Conservation (phyloP, 1,140 invertebrate species). For the Zaprionus capensis region DNA sequence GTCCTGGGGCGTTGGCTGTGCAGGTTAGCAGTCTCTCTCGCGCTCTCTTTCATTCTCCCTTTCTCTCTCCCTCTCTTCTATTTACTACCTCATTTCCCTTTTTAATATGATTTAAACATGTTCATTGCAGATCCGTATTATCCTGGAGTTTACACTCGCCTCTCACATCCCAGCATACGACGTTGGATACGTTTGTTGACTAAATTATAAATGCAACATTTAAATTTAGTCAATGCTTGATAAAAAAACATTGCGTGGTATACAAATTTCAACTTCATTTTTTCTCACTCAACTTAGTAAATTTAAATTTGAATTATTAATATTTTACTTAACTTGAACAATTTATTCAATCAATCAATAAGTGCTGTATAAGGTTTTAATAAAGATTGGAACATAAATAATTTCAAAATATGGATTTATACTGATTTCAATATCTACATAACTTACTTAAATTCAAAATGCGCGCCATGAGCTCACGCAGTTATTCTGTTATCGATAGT, state of each 20-base stretch:
- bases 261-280: neutral
- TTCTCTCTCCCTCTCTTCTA: neutral
- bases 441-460: constrained; percentile 20
- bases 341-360: neutral
- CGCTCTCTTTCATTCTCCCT: neutral
- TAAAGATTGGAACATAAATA: neutral
- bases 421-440: neutral
- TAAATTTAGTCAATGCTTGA: constrained; percentile 3
- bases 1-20: constrained; percentile 88
- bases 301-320: neutral
- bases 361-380: neutral
- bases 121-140: constrained; percentile 80
- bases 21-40: constrained; percentile 24
- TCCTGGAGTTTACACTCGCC: constrained; percentile 88
- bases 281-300: neutral
- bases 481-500: constrained; percentile 26
- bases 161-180: constrained; percentile 79
- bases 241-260: constrained; percentile 20
- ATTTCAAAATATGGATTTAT: neutral
- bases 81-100: neutral
- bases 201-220: constrained; percentile 52
- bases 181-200: constrained; percentile 74
- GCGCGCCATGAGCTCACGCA: neutral
- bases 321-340: neutral
- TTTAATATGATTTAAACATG: neutral